Evolutionary conservation across 2,888 invertebrate species (phyloP), one percentile per base, ranked within the genome.

Genomic region (Campopleginae sp.): DNA sequence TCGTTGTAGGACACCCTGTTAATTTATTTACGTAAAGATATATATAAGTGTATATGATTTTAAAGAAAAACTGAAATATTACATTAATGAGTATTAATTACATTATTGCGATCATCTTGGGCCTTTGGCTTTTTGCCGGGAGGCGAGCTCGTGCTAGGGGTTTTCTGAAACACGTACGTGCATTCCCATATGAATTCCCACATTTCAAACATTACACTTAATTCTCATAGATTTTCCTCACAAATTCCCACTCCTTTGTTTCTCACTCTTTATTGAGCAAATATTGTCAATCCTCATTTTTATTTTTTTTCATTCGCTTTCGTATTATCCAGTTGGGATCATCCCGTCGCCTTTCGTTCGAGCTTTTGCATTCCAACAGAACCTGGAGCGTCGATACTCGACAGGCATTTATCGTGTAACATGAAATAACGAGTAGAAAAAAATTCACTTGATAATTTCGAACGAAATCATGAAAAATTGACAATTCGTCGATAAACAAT

Each of bases 141-240:
- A 91, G 91, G 90, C 90, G 93, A 93, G 90, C 93, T 93, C 93
- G 92, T 93, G 92, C 93, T 92, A 93, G 92, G 92, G 91, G 90
- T 91, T 90, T 92, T 93, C 93, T 93, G 93, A 93, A 93, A 93
- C 93, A 93, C 92, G 93, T 91, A 92, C 89, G 92, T 92, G 92
- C 91, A 92, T 92, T 91, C 87, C 88, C 88, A 88, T 87, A 83
- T 88, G 86, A 89, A 89, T 89, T 58, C 89, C 91, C 91, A 90
- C 89, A 88, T 90, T 51, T 75, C 88, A 89, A 89, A 89, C 88
- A 89, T 82, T 82, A 84, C 76, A 77, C 68, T 86, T 74, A 54
- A 71, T 82, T 82, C 83, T 78, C 51, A 51, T 76, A 42, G 54
- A 66, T 77, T 58, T 82, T 82, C 77, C 76, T 85, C 82, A 82